phyloP scores from a whole-genome alignment of 2,888 invertebrate genomes.

The Aphidoletes aphidimyza region DNA sequence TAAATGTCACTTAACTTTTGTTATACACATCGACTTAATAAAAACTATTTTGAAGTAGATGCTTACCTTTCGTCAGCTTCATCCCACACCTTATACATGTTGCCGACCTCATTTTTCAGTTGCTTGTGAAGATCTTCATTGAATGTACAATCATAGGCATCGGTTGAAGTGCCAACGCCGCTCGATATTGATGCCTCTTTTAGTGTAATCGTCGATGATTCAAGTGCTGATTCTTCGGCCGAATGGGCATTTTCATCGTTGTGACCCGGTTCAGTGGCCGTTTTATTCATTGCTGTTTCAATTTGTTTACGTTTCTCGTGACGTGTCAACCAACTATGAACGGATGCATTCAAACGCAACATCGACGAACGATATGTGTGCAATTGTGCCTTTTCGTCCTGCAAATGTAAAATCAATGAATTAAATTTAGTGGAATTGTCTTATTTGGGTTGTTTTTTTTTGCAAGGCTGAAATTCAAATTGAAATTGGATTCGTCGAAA shows the following conservation, averaged over 20 bases:
- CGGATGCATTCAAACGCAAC: constrained; percentile 67
- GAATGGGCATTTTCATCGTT: background rate
- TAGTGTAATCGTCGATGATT: constrained; percentile 44
- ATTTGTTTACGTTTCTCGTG: constrained; percentile 63
- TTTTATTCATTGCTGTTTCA: constrained; percentile 56
- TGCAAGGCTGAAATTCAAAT: background rate
- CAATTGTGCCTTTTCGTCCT: constrained; percentile 65
- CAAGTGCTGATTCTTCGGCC: background rate
- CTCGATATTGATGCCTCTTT: constrained; percentile 59
- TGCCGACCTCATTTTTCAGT: constrained; percentile 76
- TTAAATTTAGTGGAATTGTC: background rate
- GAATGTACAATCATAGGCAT: constrained; percentile 57
- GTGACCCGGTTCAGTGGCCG: background rate
- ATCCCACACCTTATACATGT: constrained; percentile 78
- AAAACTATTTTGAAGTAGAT: constrained; percentile 47
- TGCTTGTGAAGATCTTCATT: constrained; percentile 66
- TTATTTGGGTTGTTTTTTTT: background rate
- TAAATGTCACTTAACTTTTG: constrained; percentile 31
- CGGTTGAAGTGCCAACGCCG: constrained; percentile 56
- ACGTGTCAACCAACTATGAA: constrained; percentile 67
- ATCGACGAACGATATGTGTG: constrained; percentile 66
- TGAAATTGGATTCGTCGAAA: background rate
- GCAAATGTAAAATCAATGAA: constrained; percentile 56
- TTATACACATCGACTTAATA: background rate
- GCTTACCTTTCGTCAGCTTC: constrained; percentile 75